These are phyloP conservation scores for Drosophila ohnishii DNA, from an alignment of 1,140 invertebrate genomes.

Conservation along the genomic window DNA sequence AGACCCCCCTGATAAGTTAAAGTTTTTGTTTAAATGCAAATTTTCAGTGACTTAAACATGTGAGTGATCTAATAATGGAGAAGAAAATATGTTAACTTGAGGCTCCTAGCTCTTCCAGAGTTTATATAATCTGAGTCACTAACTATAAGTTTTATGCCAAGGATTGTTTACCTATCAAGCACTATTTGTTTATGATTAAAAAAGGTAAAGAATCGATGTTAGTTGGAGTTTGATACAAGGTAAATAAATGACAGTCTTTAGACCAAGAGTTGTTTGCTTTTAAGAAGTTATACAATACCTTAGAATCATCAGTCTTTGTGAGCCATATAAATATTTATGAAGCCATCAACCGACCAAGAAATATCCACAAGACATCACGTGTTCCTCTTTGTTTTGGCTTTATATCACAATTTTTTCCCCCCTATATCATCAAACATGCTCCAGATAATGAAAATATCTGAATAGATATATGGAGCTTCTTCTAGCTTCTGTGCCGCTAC, in stretches of 20 bases:
- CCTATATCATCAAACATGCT: constrained; percentile 13
- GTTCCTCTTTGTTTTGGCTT: constrained; percentile 34
- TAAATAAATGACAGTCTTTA: not conserved
- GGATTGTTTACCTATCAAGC: constrained; percentile 8
- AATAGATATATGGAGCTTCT: constrained; percentile 55
- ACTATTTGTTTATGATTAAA: constrained; percentile 1
- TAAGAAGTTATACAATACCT: no score
- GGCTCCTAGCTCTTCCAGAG: not conserved
- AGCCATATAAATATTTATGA: constrained; percentile 23
- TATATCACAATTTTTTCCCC: constrained; percentile 9
- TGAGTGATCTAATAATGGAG: constrained; percentile 8
- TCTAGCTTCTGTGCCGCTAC: constrained; percentile 7
- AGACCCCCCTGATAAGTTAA: constrained; percentile 22
- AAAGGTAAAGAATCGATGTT: not conserved
- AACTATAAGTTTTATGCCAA: constrained; percentile 10
- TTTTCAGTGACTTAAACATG: constrained; percentile 1
- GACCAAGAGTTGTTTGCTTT: not conserved
- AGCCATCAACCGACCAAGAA: constrained; percentile 15
- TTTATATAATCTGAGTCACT: constrained; percentile 1
- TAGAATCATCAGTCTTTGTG: no score
- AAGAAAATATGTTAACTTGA: constrained; percentile 2
- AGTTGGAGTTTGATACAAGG: not conserved
- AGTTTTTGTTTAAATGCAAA: constrained; percentile 14
- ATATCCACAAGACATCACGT: constrained; percentile 23
- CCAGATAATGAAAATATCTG: constrained; percentile 38